Evolutionary conservation across 2,888 invertebrate species (phyloP), one percentile per base, ranked within the genome.

Genomic region (Coleophora flavipennella): DNA sequence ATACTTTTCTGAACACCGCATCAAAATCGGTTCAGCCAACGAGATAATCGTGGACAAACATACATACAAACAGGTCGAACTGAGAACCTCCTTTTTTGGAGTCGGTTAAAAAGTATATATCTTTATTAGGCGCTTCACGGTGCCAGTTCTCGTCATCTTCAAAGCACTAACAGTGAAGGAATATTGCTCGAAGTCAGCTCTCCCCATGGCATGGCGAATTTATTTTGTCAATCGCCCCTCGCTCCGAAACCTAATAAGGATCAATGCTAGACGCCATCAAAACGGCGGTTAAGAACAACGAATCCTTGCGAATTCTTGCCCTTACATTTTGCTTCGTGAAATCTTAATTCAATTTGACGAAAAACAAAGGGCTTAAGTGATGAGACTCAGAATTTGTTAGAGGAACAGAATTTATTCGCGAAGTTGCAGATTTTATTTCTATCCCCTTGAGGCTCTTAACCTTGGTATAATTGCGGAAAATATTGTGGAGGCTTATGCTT

Each of bases 221-320:
- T 71, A 70, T 70, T 68, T 64, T 62, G 49, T 50, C 45, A 48
- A 53, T 46, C 46, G 40, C 62, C 67, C 68, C 60, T 59, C 57
- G 57, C 54, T 48, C 50, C 55, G 57, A 67, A 72, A 75, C 71
- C 64, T 67, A 73, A 75, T 75, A 73, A 74, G 69, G 69, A 73
- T 73, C 72, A 68, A 57, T 59, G 58, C 55, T 58, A 61, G 56
- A 52, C 55, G 55, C 55, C 58, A 51, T 47, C 56, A 63, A 59
- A 63, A 65, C 55, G 56, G 57, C 52, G 55, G 59, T 56, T 59
- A 60, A 62, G 61, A 62, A 62, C 62, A 56, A 49, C 35, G 55
- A 62, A 61, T 63, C 57, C 51, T 49, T 52, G 51, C 47, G 46
- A 50, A 51, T 54, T 55, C 51, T 51, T 50, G 50, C 50, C 61